phyloP scores from a whole-genome alignment of 2,113 vertebrate genomes.

The Corythaixoides concolor region DNA sequence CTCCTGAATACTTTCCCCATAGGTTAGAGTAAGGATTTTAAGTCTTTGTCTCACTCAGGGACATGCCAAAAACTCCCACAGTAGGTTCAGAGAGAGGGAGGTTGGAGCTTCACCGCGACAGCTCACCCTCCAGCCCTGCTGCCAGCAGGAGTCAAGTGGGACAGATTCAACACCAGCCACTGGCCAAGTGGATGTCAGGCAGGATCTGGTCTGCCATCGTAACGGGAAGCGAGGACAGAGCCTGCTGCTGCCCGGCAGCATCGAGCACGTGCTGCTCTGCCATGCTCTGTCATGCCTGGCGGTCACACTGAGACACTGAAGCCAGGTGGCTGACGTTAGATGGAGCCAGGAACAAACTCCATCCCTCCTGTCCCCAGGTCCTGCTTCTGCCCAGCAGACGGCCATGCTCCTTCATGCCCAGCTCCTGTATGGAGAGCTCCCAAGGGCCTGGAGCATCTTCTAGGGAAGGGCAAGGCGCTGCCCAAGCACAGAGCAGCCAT shows the following conservation, averaged over 20 bases:
- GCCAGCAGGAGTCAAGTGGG: background rate
- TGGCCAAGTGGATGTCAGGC: background rate
- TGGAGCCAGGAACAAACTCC: background rate
- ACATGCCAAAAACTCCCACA: background rate
- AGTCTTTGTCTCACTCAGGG: conserved; percentile 12
- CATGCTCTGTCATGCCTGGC: background rate
- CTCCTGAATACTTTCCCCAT: conserved; percentile 2
- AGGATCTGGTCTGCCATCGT: background rate
- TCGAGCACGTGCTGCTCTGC: background rate
- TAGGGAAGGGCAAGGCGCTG: background rate
- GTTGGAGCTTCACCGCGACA: background rate
- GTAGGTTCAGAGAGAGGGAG: background rate
- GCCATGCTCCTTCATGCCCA: background rate
- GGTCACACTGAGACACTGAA: background rate
- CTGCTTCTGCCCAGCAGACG: background rate
- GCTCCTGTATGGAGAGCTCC: background rate
- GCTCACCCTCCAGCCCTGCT: background rate
- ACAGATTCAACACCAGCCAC: background rate
- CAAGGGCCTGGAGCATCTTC: background rate
- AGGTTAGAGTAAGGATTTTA: conserved; percentile 19
- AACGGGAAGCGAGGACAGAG: background rate
- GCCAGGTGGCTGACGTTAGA: background rate
- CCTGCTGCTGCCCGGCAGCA: background rate
- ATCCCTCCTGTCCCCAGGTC: background rate
- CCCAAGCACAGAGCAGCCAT: background rate